Conservation (phyloP, 2,113 vertebrate species). For the Daphoenositta chrysoptera region DNA sequence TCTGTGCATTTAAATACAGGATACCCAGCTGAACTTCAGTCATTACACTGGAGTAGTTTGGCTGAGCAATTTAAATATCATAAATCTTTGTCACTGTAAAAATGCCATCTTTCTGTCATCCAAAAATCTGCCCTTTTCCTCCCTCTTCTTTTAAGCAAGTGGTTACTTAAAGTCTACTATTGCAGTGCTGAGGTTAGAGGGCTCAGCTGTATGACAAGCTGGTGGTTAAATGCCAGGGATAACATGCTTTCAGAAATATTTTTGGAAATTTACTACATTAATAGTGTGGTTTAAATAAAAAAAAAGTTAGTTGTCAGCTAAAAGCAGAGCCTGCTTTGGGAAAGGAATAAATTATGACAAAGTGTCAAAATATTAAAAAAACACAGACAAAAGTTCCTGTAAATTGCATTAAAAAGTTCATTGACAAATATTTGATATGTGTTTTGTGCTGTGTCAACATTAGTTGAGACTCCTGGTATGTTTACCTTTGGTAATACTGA, state of each 20-base stretch:
- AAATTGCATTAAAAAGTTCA: conserved; percentile 12
- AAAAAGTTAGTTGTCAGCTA: not conserved
- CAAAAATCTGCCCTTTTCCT: not conserved
- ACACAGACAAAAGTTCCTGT: not conserved
- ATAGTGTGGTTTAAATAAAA: not conserved
- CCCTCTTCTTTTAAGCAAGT: not conserved
- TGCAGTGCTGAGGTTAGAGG: conserved; percentile 5
- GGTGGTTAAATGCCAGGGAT: not conserved
- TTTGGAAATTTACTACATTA: not conserved
- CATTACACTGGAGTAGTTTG: not conserved
- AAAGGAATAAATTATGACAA: not conserved
- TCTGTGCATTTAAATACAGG: not conserved
- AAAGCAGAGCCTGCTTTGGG: not conserved
- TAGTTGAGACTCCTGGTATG: not conserved
- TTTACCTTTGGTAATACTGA: conserved; percentile 18
- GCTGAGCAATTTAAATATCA: not conserved
- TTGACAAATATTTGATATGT: conserved; percentile 24
- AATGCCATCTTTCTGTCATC: not conserved
- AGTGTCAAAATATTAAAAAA: not conserved
- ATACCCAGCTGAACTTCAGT: not conserved
- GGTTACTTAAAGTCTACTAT: not conserved
- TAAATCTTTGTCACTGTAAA: not conserved
- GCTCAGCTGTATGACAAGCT: not conserved
- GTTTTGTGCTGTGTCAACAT: conserved; percentile 37
- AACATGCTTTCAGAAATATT: not conserved